A percentile compares a stretch with the other conserved stretches of the same genome.
These are phyloP conservation scores for Stomatorhinus walkeri DNA, from an alignment of 2,797 vertebrate genomes.

Conservation along the genomic window DNA sequence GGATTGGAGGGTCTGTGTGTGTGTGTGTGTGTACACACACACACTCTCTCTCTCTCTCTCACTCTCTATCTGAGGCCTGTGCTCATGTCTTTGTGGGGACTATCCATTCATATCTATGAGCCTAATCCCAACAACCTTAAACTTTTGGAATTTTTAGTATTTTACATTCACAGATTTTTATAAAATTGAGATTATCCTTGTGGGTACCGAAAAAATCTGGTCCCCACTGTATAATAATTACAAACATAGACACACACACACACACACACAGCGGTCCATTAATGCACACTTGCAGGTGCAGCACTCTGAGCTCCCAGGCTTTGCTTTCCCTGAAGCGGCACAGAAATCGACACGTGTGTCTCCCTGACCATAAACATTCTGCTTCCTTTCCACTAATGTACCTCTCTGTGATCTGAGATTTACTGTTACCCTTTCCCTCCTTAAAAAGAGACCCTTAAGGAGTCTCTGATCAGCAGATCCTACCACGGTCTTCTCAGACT, in stretches of 20 bases:
- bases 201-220: neutral
- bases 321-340: neutral
- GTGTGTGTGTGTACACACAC: neutral
- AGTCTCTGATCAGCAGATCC: neutral
- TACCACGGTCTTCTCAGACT: neutral
- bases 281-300: neutral
- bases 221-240: neutral
- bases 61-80: too few relatives aligned
- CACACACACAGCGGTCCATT: neutral
- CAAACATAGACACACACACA: neutral
- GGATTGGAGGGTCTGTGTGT: neutral
- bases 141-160: neutral
- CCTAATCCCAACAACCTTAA: neutral
- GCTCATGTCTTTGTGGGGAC: neutral
- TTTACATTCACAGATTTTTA: neutral
- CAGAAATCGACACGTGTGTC: neutral
- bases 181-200: neutral
- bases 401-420: neutral
- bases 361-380: neutral
- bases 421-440: neutral
- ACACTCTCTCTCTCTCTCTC: too few relatives aligned
- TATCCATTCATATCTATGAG: neutral
- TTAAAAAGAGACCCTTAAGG: neutral
- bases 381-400: neutral
- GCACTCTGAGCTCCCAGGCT: neutral